These are phyloP conservation scores for Phalacrocorax brasilianus DNA, from an alignment of 2,113 vertebrate species.

Conservation along the genomic window DNA sequence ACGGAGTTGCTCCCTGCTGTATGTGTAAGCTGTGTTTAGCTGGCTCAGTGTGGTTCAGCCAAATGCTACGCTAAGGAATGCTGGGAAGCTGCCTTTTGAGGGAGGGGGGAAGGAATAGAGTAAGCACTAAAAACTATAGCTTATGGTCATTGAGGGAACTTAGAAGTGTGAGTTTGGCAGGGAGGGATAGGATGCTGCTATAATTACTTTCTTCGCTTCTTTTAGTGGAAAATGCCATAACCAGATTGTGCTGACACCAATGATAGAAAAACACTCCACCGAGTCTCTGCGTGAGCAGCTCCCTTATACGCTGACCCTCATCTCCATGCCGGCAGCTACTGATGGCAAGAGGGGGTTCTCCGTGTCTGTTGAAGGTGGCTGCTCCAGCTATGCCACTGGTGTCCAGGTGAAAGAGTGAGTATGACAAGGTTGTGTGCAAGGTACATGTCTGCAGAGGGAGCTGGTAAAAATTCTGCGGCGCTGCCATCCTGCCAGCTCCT, in stretches of 20 bases:
- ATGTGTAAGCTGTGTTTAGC: not conserved
- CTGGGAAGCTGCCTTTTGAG: not conserved
- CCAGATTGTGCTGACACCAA: constrained; percentile 89
- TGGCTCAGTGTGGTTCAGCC: not conserved
- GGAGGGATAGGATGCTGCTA: not conserved
- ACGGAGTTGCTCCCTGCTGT: not conserved
- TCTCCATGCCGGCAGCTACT: constrained; percentile 90
- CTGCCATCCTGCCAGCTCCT: not conserved
- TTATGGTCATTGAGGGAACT: not conserved
- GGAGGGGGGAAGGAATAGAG: not conserved
- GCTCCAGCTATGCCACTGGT: constrained; percentile 80
- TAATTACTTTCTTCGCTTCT: not conserved
- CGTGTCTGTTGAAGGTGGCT: constrained; percentile 82
- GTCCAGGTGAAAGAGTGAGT: constrained; percentile 97
- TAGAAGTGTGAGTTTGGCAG: not conserved
- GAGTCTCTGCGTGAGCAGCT: constrained; percentile 87
- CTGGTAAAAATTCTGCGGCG: not conserved
- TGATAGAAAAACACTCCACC: constrained; percentile 89
- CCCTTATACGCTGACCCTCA: constrained; percentile 90
- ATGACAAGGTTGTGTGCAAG: not conserved
- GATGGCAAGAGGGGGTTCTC: constrained; percentile 91
- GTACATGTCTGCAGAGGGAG: not conserved
- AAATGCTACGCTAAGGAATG: not conserved
- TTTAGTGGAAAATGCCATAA: constrained; percentile 93
- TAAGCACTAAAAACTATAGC: not conserved